Evolutionary conservation across 2,888 invertebrate species (phyloP).

Genomic region (Epicampocera succincta): DNA sequence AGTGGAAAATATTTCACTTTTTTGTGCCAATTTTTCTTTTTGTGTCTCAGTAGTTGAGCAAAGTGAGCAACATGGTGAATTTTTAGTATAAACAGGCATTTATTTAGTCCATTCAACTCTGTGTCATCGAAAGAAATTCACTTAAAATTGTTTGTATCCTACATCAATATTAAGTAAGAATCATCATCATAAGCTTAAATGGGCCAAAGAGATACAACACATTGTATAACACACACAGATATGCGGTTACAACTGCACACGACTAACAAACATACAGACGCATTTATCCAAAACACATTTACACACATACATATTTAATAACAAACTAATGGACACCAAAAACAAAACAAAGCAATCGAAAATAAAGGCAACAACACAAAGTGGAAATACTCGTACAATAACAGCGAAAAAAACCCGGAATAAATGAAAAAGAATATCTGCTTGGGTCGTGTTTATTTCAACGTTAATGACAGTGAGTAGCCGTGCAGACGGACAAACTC

Average conservation of each 20-base stretch:
- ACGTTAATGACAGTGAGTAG: constrained; percentile 50
- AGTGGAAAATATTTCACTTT: constrained; percentile 51
- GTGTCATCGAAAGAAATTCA: constrained; percentile 56
- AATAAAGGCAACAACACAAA: constrained; percentile 38
- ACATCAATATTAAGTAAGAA: constrained; percentile 11
- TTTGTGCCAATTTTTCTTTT: constrained; percentile 33
- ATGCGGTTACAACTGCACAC: constrained; percentile 8
- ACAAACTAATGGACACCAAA: constrained; percentile 39
- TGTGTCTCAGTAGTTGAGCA: constrained; percentile 30
- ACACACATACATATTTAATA: constrained; percentile 18
- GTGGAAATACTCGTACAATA: constrained; percentile 5
- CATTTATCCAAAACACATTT: not conserved
- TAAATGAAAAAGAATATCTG: constrained; percentile 38
- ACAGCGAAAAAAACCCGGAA: not conserved
- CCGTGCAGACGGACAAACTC: constrained; percentile 1
- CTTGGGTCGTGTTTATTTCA: constrained; percentile 28
- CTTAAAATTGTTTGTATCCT: constrained; percentile 32
- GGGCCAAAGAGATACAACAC: constrained; percentile 51
- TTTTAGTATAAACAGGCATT: constrained; percentile 26
- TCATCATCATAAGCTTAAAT: constrained; percentile 39
- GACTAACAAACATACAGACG: not conserved
- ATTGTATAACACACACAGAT: constrained; percentile 3
- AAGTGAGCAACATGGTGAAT: constrained; percentile 23
- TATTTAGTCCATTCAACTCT: constrained; percentile 54
- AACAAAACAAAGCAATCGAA: constrained; percentile 58